Evolutionary conservation across 2,888 invertebrate species (phyloP), one percentile per base, ranked within the genome.

Genomic region (Pegoplata infirma): DNA sequence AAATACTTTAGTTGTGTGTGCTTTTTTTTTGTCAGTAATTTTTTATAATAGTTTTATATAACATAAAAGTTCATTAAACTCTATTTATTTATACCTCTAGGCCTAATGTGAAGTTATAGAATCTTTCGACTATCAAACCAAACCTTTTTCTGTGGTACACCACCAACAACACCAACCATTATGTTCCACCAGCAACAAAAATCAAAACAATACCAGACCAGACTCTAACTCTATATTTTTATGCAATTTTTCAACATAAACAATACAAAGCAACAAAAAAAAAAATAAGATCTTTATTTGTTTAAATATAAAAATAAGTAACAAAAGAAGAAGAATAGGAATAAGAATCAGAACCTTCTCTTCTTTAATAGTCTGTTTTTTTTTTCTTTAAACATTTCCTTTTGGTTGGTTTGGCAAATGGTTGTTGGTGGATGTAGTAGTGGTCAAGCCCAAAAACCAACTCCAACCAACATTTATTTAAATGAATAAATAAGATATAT

Each of bases 271-370:
- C 3, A 28, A 17, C 58, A 7, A 14, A 28, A 14, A 5, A 55
- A 5, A 46, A 61, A 69, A 64, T 69, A 69, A 78, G 74, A 78
- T 78, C 73, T 78, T 78, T 74, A 78, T 78, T 78, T 78, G 68
- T 78, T 32, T 78, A n/a, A n/a, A n/a, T 69, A 58, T 61, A 55
- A 36, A 56, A 49, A 19, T 25, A 69, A 49, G 14, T 10, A 47
- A 40, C 46, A 68, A 49, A 32, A 49, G 10, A 61, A 17, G 32
- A 61, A 16, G 36, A 63, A 8, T 51, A 55, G 53, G n/a, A 67
- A 61, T 25, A 51, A n/a, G n/a, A n/a, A n/a, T n/a, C n/a, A 6
- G 36, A 19, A 46, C 12, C 59, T 56, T 28, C 63, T 53, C 12
- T 58, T 55, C 14, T 69, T 64, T 58, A 44, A 21, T 58, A 21